Percentiles rank a stretch among this genome's conserved stretches.
These are phyloP conservation scores for Coelopa pilipes DNA, from an alignment of 2,888 invertebrate species.

Conservation along the genomic window DNA sequence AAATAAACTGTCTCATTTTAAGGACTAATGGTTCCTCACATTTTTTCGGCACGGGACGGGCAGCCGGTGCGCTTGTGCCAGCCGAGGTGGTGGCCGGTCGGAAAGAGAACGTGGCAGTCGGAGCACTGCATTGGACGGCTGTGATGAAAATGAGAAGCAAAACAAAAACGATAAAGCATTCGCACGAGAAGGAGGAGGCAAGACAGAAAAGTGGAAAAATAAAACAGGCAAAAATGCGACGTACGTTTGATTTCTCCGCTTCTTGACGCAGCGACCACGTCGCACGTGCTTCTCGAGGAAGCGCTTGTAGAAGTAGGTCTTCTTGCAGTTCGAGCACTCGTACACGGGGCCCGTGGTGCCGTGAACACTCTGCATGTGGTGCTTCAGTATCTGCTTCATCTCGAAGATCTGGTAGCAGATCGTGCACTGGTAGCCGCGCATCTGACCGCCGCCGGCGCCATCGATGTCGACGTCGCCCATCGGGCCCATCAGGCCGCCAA, in stretches of 20 bases:
- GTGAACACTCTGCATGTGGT: constrained; percentile 64
- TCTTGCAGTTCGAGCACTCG: constrained; percentile 65
- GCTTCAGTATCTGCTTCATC: constrained; percentile 63
- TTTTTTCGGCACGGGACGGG: constrained; percentile 63
- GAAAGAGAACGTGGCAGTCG: constrained; percentile 64
- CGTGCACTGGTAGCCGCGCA: constrained; percentile 62
- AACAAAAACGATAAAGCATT: too few relatives aligned
- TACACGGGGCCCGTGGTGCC: constrained; percentile 63
- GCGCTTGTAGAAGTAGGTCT: constrained; percentile 65
- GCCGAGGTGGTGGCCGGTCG: constrained; percentile 65
- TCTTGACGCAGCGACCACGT: constrained; percentile 64
- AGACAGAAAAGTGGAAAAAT: too few relatives aligned
- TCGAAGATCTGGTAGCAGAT: constrained; percentile 63
- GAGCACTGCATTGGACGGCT: constrained; percentile 67
- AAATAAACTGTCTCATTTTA: not conserved
- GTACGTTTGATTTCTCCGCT: constrained; percentile 66
- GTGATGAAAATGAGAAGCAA: not conserved
- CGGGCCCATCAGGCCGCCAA: constrained; percentile 36
- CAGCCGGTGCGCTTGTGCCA: constrained; percentile 67
- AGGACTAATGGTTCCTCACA: constrained; percentile 57
- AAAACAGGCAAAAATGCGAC: constrained; percentile 33
- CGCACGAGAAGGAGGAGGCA: too few relatives aligned
- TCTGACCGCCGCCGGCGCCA: constrained; percentile 32
- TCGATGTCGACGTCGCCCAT: constrained; percentile 19
- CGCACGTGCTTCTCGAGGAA: constrained; percentile 66